Evolutionary conservation across 2,797 vertebrate species (phyloP).

Genomic region (Cryptoblepharus egeriae): DNA sequence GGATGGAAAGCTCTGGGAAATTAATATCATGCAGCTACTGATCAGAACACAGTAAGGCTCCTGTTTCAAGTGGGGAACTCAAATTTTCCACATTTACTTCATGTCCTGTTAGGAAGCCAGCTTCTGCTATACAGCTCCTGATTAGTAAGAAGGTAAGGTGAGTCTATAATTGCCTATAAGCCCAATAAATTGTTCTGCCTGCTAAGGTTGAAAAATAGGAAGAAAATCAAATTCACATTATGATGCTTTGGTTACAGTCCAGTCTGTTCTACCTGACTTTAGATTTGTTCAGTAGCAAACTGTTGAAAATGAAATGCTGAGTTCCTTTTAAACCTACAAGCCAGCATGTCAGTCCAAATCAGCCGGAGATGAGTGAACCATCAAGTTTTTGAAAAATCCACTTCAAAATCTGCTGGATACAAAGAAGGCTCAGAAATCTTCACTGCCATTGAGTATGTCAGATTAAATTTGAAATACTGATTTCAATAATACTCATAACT

Average conservation of each 20-base stretch:
- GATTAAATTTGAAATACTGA: constrained; percentile 15
- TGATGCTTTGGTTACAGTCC: constrained; percentile 20
- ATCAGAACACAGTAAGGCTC: constrained; percentile 7
- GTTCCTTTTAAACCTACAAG: constrained; percentile 61
- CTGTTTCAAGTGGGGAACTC: constrained; percentile 33
- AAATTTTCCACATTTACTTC: constrained; percentile 44
- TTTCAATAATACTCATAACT: constrained; percentile 21
- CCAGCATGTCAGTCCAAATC: constrained; percentile 67
- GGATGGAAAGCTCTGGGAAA: constrained; percentile 19
- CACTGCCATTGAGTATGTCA: neutral
- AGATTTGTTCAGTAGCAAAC: constrained; percentile 56
- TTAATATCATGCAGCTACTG: constrained; percentile 30
- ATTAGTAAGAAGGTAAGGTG: constrained; percentile 32
- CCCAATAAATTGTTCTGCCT: constrained; percentile 19
- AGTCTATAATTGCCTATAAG: constrained; percentile 30
- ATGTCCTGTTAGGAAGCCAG: constrained; percentile 38
- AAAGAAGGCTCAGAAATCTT: constrained; percentile 19
- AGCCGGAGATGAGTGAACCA: constrained; percentile 64
- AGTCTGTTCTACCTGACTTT: constrained; percentile 50
- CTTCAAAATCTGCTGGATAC: constrained; percentile 11
- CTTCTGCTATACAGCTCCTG: constrained; percentile 21
- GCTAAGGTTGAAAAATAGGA: constrained; percentile 27
- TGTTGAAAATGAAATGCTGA: constrained; percentile 54
- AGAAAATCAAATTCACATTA: constrained; percentile 37
- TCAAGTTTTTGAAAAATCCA: constrained; percentile 6